Evolutionary conservation across 2,797 vertebrate genomes (phyloP), one percentile per base, ranked within the genome.

Genomic region (Podargus strigoides): DNA sequence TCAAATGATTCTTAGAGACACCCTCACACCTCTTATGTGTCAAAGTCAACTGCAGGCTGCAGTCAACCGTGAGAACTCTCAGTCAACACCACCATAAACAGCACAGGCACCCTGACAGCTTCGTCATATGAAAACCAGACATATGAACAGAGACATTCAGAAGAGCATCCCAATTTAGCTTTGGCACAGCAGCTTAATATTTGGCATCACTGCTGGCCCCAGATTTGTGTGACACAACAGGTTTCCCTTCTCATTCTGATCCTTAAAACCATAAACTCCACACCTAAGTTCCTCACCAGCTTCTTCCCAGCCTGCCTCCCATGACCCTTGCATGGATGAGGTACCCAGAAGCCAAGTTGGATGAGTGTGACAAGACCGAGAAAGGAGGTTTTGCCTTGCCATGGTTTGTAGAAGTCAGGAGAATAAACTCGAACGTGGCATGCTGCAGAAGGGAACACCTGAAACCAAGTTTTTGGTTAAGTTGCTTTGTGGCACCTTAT

Each of bases 1-100:
- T 87, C 53, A 93, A 91, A 88, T 14, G 19, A 41, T 42, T 88
- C 55, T 86, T 74, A n/a, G 56, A 88, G 68, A 68, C 56, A 58
- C 4, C 14, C n/a, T 88, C 60, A 67, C 16, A 52, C 7, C 23
- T 28, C 22, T 73, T 42, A 23, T 0, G 8, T 44, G 85, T 73
- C 39, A 90, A 72, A 10, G 1, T 23, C 62, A 80, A 37, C 58
- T 84, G 26, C 12, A 72, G 53, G 34, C 46, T 91, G 79, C n/a
- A 84, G 42, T 30, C 73, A 75, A 44, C 64, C 0, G 0, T 56
- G 72, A 91, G 77, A 95, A 62, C n/a, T 63, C 59, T 90, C 74
- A 50, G 66, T 16, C 36, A 66, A 14, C 32, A 41, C 24, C 50
- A 59, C 21, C 24, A n/a, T 1, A 66, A 46, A n/a, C 14, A 41